Evolutionary conservation across 1,140 invertebrate species (phyloP).

Genomic region (Drosophila jambulina): DNA sequence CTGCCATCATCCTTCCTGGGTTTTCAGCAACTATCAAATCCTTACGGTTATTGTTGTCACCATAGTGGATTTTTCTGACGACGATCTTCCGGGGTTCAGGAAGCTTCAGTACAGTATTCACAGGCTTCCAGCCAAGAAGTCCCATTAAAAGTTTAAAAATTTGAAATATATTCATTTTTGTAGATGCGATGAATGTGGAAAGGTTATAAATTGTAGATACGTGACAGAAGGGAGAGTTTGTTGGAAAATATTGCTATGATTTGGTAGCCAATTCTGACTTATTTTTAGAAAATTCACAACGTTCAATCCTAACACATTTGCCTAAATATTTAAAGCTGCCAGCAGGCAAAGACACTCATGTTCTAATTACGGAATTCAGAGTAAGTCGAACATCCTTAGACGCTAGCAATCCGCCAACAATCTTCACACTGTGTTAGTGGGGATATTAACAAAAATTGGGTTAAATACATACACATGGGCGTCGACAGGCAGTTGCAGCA

Average conservation of each 20-base stretch:
- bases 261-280: background rate
- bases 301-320: background rate
- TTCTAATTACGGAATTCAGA: constrained; percentile 34
- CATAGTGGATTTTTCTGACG: background rate
- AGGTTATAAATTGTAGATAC: background rate
- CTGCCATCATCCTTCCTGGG: background rate
- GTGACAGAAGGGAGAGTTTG: background rate
- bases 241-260: background rate
- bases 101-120: background rate
- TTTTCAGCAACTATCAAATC: background rate
- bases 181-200: background rate
- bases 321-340: background rate
- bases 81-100: background rate
- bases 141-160: background rate
- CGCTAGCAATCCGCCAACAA: constrained; percentile 32
- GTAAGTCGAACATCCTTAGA: constrained; percentile 16
- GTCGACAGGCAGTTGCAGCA: constrained; percentile 6
- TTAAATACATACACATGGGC: constrained; percentile 53
- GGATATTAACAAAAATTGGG: constrained; percentile 73
- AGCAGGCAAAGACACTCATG: background rate
- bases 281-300: background rate
- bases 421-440: constrained; percentile 36
- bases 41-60: background rate
- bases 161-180: background rate
- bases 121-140: background rate